A percentile compares a stretch with the other conserved stretches of the same genome.
Conservation (phyloP, 2,888 invertebrate genomes). For the Sthenelais limicola region DNA sequence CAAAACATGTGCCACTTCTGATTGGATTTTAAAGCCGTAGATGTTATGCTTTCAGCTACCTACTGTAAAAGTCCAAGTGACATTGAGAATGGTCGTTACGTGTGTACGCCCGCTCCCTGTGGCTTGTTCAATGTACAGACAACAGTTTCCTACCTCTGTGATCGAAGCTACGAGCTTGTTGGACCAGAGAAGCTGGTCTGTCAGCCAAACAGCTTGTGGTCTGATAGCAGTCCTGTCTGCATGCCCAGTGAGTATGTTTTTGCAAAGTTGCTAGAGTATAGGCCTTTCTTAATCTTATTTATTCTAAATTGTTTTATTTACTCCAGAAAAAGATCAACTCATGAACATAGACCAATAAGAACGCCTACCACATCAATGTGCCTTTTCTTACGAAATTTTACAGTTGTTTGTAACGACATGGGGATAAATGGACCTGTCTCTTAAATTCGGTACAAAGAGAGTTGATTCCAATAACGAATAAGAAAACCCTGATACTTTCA, state of each 20-base stretch:
- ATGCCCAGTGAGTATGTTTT: constrained; percentile 43
- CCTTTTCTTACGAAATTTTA: too few relatives aligned
- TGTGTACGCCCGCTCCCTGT: constrained; percentile 48
- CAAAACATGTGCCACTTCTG: background rate
- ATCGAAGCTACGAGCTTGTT: constrained; percentile 81
- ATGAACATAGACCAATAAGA: too few relatives aligned
- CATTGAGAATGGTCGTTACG: constrained; percentile 47
- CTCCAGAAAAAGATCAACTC: too few relatives aligned
- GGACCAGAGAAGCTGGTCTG: constrained; percentile 86
- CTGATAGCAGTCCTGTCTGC: constrained; percentile 49
- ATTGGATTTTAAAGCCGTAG: background rate
- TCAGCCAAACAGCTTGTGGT: constrained; percentile 81
- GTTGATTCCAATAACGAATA: too few relatives aligned
- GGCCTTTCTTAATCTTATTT: background rate
- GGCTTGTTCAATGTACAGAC: constrained; percentile 56
- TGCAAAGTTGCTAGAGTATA: background rate
- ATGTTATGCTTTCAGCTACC: constrained; percentile 5
- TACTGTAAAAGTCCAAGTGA: constrained; percentile 49
- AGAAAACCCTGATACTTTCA: too few relatives aligned
- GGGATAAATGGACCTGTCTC: too few relatives aligned
- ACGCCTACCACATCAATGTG: too few relatives aligned
- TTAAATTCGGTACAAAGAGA: too few relatives aligned
- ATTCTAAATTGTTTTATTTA: too few relatives aligned
- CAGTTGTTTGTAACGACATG: too few relatives aligned
- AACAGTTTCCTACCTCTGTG: constrained; percentile 83